Base-by-base conservation (phyloP, 1,140 invertebrate species). In the Drosophila pseudoobscura region DNA sequence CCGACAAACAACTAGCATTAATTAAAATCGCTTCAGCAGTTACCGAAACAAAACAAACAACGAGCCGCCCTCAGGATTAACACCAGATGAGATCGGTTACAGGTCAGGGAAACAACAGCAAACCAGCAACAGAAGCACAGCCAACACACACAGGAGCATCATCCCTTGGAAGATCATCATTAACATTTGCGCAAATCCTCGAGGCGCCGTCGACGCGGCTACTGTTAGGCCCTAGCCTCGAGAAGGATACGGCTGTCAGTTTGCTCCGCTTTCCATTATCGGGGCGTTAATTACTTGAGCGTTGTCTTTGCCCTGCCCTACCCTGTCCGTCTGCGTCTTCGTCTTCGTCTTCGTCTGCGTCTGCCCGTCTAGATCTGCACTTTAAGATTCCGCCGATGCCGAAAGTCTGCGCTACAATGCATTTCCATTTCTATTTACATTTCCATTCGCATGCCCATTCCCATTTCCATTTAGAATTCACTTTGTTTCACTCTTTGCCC, bases 271-370 rank as follows among this genome's bases (percentile, higher is more conserved):
- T 55, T 78, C 65, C 76, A 78, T 82, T 74, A 50, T 55, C 56
- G 50, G 64, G 74, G 82, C 82, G 80, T 75, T 85, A 85, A 85
- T 85, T 85, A 80, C 75, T 73, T 72, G 66, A 80, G 73, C 72
- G 56, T 55, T 73, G 78, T 63, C 78, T 66, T 44, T 69, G 50
- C 74, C 51, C 55, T 57, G 9, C 31, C 31, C 22, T 55, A 58
- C 26, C 17, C 45, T 56, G 58, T 7, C 29, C 2, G 20, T 20
- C 29, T 9, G 31, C 31, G 8, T 20, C 20, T 20, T 1, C 22
- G 22, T 20, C 20, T 20, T 1, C 22, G 22, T 20, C 29, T 9
- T 9, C 31, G 8, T 24, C 24, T 3, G 24, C 35, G 35, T 39
- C 35, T 39, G 35, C 35, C 35, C 35, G 9, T 39, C 35, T 31